Base-by-base conservation (phyloP, 2,797 vertebrate species). In the Oreonectes daqikongensis region DNA sequence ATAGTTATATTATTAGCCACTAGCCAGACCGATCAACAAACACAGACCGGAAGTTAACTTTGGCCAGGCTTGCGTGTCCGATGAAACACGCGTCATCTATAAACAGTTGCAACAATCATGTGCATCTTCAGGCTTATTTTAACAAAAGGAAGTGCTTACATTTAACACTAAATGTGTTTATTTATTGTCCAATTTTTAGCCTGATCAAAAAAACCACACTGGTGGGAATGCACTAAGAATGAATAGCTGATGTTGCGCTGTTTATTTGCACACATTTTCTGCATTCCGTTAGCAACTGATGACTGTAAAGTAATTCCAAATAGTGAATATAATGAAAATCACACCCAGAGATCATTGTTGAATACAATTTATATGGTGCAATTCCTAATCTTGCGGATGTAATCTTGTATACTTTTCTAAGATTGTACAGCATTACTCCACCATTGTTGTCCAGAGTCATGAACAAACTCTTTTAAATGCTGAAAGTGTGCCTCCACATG, bases 41-140 rank as follows among this genome's bases (percentile, higher is more conserved):
- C n/a, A n/a, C n/a, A n/a, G n/a, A n/a, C n/a, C n/a, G n/a, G n/a
- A n/a, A n/a, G n/a, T n/a, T n/a, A n/a, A n/a, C n/a, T n/a, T n/a
- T n/a, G n/a, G n/a, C n/a, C n/a, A n/a, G n/a, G n/a, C n/a, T n/a
- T n/a, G n/a, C n/a, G n/a, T n/a, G n/a, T n/a, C n/a, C n/a, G n/a
- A n/a, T n/a, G n/a, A n/a, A n/a, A n/a, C n/a, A n/a, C n/a, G n/a
- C n/a, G 32, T 8, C 32, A 35, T 6, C 8, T 35, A 46, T 14
- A 70, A 22, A 12, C 24, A 14, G 17, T 71, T 44, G 22, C 11
- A 59, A 71, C n/a, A 70, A 40, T 40, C 38, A 55, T 22, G 35
- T 17, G 6, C 22, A 52, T 24, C n/a, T 53, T 20, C 12, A 35
- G 11, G 15, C 18, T 30, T n/a, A 22, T 11, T 69, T 15, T 15